Base-by-base conservation (phyloP, 2,113 vertebrate genomes). In the Drymodes brunneopygia region DNA sequence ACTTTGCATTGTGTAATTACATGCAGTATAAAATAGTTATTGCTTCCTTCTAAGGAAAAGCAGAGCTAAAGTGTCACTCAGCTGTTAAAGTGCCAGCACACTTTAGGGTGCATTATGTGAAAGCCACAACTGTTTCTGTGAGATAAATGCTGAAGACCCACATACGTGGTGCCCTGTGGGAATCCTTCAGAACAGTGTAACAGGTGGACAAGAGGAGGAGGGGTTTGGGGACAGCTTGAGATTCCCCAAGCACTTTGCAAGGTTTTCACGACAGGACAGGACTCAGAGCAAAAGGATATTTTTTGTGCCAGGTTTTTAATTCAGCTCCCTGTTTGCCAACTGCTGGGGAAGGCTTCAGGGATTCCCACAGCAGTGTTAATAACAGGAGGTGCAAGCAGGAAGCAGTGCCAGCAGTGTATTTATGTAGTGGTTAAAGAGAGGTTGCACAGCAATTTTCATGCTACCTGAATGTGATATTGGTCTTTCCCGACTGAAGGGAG, bases 1-100 rank as follows among this genome's bases (percentile, higher is more conserved):
- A 90, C 93, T 97, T 92, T 62, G 90, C 95, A 97, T 97, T 97
- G 97, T 97, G 69, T 92, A 75, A 94, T 94, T 77, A 87, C 36
- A 60, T 66, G 80, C 86, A 88, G 66, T 94, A 91, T 90, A 88
- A 94, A 95, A 95, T 86, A 72, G 84, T 86, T 96, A 97, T 94
- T 90, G 44, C 81, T 97, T 97, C 97, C 97, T 96, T 91, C 61
- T 77, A 69, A 86, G 84, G 88, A 92, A 92, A 95, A 92, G 64
- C 29, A 12, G 71, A 92, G 65, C n/a, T 93, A 27, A 74, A 73
- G 81, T 96, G 86, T 88, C 56, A 77, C 38, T 93, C 10, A 38
- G 62, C 72, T 94, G 17, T 88, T 95, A 91, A 95, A 91, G 89
- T 14, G 6, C 88, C 91, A 86, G 90, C 57, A 53, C 12, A 11